phyloP scores from a whole-genome alignment of 30 jellyfish, hydroid and myxozoan species.

The Nemopilema nomurai region DNA sequence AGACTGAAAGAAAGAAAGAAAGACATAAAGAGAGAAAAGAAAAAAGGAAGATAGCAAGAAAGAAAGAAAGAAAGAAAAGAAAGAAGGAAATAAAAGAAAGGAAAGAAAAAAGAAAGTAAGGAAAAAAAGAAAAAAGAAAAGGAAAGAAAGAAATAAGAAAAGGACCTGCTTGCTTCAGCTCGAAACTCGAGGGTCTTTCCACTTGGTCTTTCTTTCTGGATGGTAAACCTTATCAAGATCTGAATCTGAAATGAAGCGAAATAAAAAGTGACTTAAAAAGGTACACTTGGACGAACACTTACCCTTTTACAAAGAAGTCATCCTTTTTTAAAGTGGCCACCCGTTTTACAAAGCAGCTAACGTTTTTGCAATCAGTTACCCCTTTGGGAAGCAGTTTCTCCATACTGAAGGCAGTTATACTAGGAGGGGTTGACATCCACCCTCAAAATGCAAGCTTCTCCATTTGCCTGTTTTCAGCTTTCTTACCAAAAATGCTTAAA shows the following conservation, averaged over 20 bases:
- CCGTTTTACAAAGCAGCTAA: too few species aligned
- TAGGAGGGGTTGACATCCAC: too few species aligned
- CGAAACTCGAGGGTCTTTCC: conserved; percentile 13
- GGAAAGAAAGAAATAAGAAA: neutral
- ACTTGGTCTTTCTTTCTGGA: conserved; percentile 54
- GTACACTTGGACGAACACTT: neutral
- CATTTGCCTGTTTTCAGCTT: too few species aligned
- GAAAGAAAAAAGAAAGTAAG: neutral
- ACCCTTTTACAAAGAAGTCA: too few species aligned
- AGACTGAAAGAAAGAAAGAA: neutral
- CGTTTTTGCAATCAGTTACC: too few species aligned
- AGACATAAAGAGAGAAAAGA: neutral
- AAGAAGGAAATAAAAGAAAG: neutral
- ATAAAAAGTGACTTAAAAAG: neutral
- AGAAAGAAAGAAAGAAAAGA: neutral
- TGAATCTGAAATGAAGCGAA: neutral
- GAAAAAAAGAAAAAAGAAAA: neutral
- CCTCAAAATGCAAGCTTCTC: too few species aligned
- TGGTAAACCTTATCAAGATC: conserved; percentile 39
- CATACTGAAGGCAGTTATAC: neutral
- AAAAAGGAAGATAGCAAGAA: neutral
- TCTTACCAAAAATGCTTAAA: too few species aligned
- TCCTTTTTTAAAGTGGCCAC: too few species aligned
- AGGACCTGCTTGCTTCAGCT: neutral
- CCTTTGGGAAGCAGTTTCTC: too few species aligned